phyloP scores from a whole-genome alignment of 2,888 invertebrate genomes.

The Habrosyne pyritoides region DNA sequence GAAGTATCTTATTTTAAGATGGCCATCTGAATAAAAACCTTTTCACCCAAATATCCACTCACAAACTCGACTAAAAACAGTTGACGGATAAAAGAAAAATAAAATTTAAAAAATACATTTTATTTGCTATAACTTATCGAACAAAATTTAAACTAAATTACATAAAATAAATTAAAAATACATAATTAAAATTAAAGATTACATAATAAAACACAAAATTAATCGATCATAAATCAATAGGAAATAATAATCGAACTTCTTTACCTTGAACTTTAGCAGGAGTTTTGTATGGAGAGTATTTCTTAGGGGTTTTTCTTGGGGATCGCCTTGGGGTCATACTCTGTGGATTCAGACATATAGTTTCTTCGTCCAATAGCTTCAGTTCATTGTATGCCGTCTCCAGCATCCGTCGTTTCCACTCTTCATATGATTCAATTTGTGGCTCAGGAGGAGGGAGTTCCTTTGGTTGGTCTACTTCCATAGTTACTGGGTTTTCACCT shows the following conservation, averaged over 20 bases:
- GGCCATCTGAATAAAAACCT: too few species aligned
- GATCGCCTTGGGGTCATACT: slow-evolving; percentile 51
- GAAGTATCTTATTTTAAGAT: too few species aligned
- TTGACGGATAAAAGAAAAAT: not conserved
- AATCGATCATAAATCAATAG: slow-evolving; percentile 40
- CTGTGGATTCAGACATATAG: too few species aligned
- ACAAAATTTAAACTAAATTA: not conserved
- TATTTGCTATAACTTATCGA: not conserved
- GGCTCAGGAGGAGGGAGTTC: slow-evolving; percentile 44
- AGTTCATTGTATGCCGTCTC: slow-evolving; percentile 71
- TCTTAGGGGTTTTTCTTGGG: slow-evolving; percentile 63
- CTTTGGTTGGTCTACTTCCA: slow-evolving; percentile 50
- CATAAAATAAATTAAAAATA: not conserved
- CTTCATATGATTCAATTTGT: slow-evolving; percentile 82
- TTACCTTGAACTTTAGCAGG: slow-evolving; percentile 47
- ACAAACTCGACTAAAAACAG: too few species aligned
- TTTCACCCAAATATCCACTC: too few species aligned
- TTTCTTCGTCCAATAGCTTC: slow-evolving; percentile 25
- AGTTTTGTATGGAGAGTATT: slow-evolving; percentile 64
- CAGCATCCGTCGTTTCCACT: slow-evolving; percentile 85
- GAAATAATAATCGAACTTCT: slow-evolving; percentile 67
- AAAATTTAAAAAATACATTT: not conserved
- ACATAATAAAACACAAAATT: not conserved
- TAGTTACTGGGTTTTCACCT: slow-evolving; percentile 46
- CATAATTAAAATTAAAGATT: not conserved